phyloP scores from a whole-genome alignment of 2,888 invertebrate species.

The Mylabris sibirica region DNA sequence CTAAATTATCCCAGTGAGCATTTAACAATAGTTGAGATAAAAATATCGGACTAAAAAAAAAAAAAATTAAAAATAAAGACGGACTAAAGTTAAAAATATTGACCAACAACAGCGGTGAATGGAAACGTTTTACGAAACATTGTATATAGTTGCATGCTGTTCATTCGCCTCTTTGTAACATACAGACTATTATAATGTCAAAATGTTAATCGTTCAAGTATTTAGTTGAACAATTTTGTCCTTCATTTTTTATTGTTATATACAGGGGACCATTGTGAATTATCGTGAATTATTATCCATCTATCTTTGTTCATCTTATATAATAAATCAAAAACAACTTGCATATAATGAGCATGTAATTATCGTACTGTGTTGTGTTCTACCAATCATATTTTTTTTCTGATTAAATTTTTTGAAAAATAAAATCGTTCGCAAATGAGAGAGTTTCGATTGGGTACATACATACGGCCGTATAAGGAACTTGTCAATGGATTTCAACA shows the following conservation, averaged over 20 bases:
- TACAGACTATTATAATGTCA: conserved; percentile 48
- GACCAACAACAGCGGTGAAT: conserved; percentile 36
- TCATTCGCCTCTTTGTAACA: conserved; percentile 11
- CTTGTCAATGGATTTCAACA: conserved; percentile 35
- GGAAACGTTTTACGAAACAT: conserved; percentile 39
- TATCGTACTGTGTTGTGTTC: conserved; percentile 27
- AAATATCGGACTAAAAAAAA: conserved; percentile 20
- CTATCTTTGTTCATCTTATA: background rate
- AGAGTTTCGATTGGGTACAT: conserved; percentile 24
- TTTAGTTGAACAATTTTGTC: conserved; percentile 28
- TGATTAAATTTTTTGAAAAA: conserved; percentile 6
- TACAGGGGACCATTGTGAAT: conserved; percentile 29
- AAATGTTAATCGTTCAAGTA: conserved; percentile 44
- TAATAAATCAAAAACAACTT: background rate
- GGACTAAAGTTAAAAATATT: background rate
- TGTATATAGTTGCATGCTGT: conserved; percentile 39
- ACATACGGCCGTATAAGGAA: conserved; percentile 29
- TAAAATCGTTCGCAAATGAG: conserved; percentile 20
- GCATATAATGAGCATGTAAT: conserved; percentile 29
- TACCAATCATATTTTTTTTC: background rate
- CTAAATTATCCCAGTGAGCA: conserved; percentile 53
- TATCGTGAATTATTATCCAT: conserved; percentile 33
- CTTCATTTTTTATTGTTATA: conserved; percentile 29
- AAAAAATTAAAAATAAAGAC: conserved; percentile 24
- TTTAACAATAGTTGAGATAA: conserved; percentile 47